These are phyloP conservation scores for Microtus pennsylvanicus DNA, from an alignment of 2,113 vertebrate species.

Conservation along the genomic window DNA sequence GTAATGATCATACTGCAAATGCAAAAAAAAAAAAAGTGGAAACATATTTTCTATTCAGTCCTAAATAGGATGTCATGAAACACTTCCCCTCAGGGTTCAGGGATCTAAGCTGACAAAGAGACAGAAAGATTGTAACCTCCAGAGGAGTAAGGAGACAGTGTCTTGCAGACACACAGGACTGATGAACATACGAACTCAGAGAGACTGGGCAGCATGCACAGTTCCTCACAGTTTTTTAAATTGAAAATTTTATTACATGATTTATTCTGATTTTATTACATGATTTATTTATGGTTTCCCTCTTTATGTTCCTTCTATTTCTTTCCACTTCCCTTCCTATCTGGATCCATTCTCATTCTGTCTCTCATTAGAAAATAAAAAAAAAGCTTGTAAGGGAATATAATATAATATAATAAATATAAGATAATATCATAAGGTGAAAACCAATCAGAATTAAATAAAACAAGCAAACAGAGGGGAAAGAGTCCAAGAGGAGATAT, in stretches of 20 bases:
- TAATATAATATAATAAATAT: neutral
- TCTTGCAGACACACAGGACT: neutral
- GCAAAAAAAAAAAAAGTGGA: neutral
- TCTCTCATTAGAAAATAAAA: neutral
- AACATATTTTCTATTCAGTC: neutral
- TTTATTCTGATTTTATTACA: neutral
- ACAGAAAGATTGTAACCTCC: neutral
- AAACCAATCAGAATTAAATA: neutral
- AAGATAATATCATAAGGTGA: neutral
- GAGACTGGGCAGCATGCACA: neutral
- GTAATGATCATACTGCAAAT: neutral
- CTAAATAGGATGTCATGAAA: neutral
- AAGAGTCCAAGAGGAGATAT: neutral
- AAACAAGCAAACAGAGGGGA: neutral
- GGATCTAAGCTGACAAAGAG: neutral
- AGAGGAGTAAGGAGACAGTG: neutral
- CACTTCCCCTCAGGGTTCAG: neutral
- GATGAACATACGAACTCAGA: neutral
- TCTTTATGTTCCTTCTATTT: neutral
- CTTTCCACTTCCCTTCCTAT: neutral
- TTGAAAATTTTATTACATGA: neutral
- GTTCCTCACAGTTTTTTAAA: neutral
- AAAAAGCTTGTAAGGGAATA: neutral
- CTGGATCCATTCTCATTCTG: neutral
- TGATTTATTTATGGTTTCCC: neutral